These are phyloP conservation scores for Drosophila lacteicornis DNA, from an alignment of 1,140 invertebrate genomes.

Conservation along the genomic window DNA sequence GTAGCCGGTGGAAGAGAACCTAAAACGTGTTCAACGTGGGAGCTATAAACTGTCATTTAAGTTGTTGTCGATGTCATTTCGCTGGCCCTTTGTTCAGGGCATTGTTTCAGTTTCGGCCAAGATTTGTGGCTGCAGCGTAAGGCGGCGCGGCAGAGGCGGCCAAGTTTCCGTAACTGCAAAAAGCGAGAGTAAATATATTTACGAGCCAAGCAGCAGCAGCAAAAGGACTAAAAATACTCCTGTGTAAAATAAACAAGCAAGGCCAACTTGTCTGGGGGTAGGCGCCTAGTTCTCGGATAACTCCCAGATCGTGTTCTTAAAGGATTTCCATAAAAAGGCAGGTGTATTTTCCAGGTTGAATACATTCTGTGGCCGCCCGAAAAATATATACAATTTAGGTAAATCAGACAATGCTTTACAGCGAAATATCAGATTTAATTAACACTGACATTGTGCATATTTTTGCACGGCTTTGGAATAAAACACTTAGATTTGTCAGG, in stretches of 20 bases:
- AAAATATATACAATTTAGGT: background rate
- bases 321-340: conserved; percentile 24
- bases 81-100: conserved; percentile 32
- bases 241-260: conserved; percentile 75
- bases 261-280: conserved; percentile 30
- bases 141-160: conserved; percentile 21
- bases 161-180: conserved; percentile 62
- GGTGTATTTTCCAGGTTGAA: conserved; percentile 5
- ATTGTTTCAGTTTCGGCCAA: conserved; percentile 66
- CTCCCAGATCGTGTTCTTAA: conserved; percentile 21
- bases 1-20: conserved; percentile 13
- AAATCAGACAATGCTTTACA: background rate
- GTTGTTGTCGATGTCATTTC: conserved; percentile 81
- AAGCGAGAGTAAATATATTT: conserved; percentile 82
- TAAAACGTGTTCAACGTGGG: conserved; percentile 71
- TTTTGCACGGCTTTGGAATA: conserved; percentile 31
- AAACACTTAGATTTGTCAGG: conserved; percentile 42
- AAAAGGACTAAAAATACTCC: conserved; percentile 67
- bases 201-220: conserved; percentile 47
- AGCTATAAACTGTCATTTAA: conserved; percentile 83
- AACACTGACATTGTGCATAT: conserved; percentile 8
- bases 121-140: conserved; percentile 71
- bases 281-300: conserved; percentile 38
- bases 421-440: conserved; percentile 22
- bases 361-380: background rate